Evolutionary conservation across 1,140 invertebrate species (phyloP), one percentile per base, ranked within the genome.

Genomic region (Cotesia vestalis): DNA sequence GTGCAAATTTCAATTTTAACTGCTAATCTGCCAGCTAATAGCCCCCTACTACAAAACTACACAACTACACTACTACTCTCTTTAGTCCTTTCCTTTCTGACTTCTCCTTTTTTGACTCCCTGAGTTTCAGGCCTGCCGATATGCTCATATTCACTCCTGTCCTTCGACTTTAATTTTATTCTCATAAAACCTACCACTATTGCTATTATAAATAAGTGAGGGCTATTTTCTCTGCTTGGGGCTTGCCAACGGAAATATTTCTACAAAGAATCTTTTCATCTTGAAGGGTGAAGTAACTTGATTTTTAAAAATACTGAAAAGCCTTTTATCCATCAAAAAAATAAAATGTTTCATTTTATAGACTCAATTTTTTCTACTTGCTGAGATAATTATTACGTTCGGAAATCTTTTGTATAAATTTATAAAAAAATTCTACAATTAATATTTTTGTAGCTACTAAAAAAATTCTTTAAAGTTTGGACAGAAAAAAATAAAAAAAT

Each of bases 1-100:
- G 84, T 86, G 86, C 85, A 87, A 87, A 86, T 86, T 86, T 86
- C 86, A 85, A 86, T 86, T 87, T 86, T 85, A 86, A 85, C 86
- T 85, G 85, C 84, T 87, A 87, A 86, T 86, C 84, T 87, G 80
- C 84, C 81, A 84, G 83, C 81, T 87, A 87, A 86, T 87, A 85
- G 84, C 78, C 78, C 66, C 72, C 69, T 69, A 63, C 60, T 34
- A 34, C 40, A 46, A 51, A 27, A 27, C 27, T 27, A 27, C 27
- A 27, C 27, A 27, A 2, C 27, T 27, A 27, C 27, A 27, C 27
- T 27, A 27, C 27, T 27, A 27, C 27, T 27, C 27, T 27, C 27
- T 27, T 27, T 27, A 27, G 27, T 27, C 55, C 20, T 66, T 73
- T 60, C 52, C 36, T 63, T 69, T 60, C 57, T 46, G 52, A 53